Base-by-base conservation (phyloP, 1,140 invertebrate genomes). In the Drosophila kurseongensis region DNA sequence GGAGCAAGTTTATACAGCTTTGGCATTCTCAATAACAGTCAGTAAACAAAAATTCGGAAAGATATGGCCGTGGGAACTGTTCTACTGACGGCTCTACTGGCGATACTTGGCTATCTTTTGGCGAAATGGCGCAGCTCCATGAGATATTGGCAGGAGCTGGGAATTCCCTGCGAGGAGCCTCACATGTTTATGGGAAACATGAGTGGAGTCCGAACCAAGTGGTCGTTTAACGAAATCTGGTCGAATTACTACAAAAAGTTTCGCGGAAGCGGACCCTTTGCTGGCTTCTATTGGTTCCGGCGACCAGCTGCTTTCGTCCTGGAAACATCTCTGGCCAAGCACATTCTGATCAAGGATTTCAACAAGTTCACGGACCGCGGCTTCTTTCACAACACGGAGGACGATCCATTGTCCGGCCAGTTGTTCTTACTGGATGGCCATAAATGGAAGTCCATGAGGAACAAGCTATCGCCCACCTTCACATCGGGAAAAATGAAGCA, bases 341-440 rank as follows among this genome's bases (percentile, higher is more conserved):
- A 93, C 29, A 93, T 96, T 6, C 72, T 95, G 23, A 92, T 94
- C 4, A 95, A 94, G 77, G 94, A 95, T 59, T 95, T 95, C 54
- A 78, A 92, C 36, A 76, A 91, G 23, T 95, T 95, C 65, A 71
- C 85, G 3, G 93, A 94, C 77, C 93, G 93, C 13, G 93, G 93
- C 0, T 68, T 93, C 5, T 90, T 81, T n/a, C 86, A 93, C 41
- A 93, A 94, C 61, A 91, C 93, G 4, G 82, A 93, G 36, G 84
- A 80, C 40, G 93, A 95, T 82, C 94, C 94, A 0, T 60, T 94
- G 10, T 92, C 93, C 0, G 85, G 78, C 0, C 93, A 94, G 54
- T 50, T 94, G 1, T 93, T 94, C 23, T 63, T 92, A 5, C 65
- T 93, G 1, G 92, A 93, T 59, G 93, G 92, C 0, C 80, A 92